These are phyloP conservation scores for Telmatherina bonti DNA, from an alignment of 2,797 vertebrate genomes.

Conservation along the genomic window DNA sequence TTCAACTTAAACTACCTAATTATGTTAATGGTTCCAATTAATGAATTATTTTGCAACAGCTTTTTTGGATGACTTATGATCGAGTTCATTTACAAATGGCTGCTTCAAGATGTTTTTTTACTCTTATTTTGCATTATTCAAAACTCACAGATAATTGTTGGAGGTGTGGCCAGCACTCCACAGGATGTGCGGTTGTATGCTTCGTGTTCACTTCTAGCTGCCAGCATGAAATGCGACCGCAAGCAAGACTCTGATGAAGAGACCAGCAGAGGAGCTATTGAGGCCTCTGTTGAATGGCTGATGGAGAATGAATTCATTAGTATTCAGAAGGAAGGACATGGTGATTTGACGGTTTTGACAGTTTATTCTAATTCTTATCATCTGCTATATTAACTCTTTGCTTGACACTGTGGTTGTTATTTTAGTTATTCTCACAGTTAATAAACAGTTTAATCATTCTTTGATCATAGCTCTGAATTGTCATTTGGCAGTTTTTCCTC, in stretches of 20 bases:
- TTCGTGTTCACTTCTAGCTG: constrained; percentile 92
- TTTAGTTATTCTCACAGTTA: not conserved
- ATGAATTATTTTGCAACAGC: not conserved
- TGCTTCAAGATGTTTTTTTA: not conserved
- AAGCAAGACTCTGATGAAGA: constrained; percentile 57
- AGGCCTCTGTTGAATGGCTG: constrained; percentile 92
- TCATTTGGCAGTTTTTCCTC: not conserved
- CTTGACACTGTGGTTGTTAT: not conserved
- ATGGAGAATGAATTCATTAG: constrained; percentile 96
- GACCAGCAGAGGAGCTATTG: constrained; percentile 82
- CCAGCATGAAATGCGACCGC: constrained; percentile 77
- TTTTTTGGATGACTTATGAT: not conserved
- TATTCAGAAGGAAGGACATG: constrained; percentile 79
- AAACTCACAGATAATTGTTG: constrained; percentile 89
- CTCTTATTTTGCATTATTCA: too few species aligned
- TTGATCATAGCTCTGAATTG: not conserved
- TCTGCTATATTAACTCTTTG: not conserved
- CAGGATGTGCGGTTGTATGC: constrained; percentile 91
- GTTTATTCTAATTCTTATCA: not conserved
- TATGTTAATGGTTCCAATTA: not conserved
- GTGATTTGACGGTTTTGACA: constrained; percentile 17
- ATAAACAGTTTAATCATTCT: not conserved
- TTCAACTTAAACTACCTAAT: not conserved
- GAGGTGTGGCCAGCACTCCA: constrained; percentile 91
- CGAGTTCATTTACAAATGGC: not conserved